Evolutionary conservation across 1,140 invertebrate genomes (phyloP).

Genomic region (Drosophila tropicalis): DNA sequence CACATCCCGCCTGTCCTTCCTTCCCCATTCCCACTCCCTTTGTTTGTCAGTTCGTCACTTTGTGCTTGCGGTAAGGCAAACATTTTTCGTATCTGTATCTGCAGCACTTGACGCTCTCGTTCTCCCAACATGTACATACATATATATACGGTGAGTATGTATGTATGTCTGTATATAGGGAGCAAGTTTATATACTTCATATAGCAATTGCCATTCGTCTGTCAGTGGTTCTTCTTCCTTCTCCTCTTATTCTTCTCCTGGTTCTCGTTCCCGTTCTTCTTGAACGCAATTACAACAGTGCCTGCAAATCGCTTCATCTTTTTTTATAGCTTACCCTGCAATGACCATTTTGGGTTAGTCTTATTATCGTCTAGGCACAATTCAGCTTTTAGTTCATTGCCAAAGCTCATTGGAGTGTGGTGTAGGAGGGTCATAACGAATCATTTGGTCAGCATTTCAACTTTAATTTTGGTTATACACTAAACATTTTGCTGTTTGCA

Average conservation of each 20-base stretch:
- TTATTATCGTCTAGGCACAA: constrained; percentile 50
- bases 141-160: not conserved
- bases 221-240: constrained; percentile 20
- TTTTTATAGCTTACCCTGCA: constrained; percentile 72
- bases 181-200: constrained; percentile 66
- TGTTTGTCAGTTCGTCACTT: constrained; percentile 46
- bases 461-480: constrained; percentile 7
- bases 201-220: constrained; percentile 49
- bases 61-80: constrained; percentile 70
- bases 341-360: constrained; percentile 74
- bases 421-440: constrained; percentile 57
- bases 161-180: constrained; percentile 26
- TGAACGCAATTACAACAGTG: constrained; percentile 71
- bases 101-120: constrained; percentile 54
- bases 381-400: constrained; percentile 33
- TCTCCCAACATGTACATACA: constrained; percentile 4
- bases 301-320: constrained; percentile 79
- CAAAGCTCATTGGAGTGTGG: not conserved
- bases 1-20: constrained; percentile 60
- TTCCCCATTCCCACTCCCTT: not conserved
- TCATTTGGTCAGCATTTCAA: constrained; percentile 54
- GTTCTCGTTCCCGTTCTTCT: not conserved
- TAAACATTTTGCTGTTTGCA: constrained; percentile 1
- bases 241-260: constrained; percentile 26
- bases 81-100: constrained; percentile 71